These are phyloP conservation scores for Saccostrea glomerata DNA, from an alignment of 1,140 invertebrate genomes.

Conservation along the genomic window DNA sequence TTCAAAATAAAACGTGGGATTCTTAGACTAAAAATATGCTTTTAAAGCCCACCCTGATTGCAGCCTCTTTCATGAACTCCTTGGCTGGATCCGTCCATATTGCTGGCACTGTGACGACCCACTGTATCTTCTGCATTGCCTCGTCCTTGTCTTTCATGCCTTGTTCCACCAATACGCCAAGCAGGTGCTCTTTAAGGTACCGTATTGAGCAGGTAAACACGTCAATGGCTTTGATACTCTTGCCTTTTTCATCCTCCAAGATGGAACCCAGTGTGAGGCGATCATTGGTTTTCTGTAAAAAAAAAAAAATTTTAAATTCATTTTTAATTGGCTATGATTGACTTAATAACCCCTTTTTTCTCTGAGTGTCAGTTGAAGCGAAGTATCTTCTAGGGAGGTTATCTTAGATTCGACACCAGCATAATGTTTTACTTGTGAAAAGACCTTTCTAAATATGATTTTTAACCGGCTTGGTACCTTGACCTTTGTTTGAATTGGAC, in stretches of 20 bases:
- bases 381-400: too few species aligned
- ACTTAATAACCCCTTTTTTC: too few species aligned
- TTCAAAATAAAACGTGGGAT: too few species aligned
- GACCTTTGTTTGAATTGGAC: too few species aligned
- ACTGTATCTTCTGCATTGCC: not conserved
- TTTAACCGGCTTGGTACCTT: too few species aligned
- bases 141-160: slow-evolving; percentile 12
- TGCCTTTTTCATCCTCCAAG: not conserved
- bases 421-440: too few species aligned
- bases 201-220: slow-evolving; percentile 38
- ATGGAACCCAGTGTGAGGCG: not conserved
- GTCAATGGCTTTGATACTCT: slow-evolving; percentile 9
- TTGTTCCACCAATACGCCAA: not conserved
- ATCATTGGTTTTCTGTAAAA: not conserved
- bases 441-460: too few species aligned
- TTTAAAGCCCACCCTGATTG: not conserved
- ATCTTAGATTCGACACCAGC: too few species aligned
- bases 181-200: slow-evolving; percentile 35
- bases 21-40: too few species aligned
- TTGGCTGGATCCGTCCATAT: slow-evolving; percentile 56
- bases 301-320: too few species aligned
- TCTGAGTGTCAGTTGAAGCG: too few species aligned
- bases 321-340: too few species aligned
- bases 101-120: slow-evolving; percentile 53
- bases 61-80: slow-evolving; percentile 55